Base-by-base conservation (phyloP, 1,140 invertebrate species). In the Eumeta japonica region DNA sequence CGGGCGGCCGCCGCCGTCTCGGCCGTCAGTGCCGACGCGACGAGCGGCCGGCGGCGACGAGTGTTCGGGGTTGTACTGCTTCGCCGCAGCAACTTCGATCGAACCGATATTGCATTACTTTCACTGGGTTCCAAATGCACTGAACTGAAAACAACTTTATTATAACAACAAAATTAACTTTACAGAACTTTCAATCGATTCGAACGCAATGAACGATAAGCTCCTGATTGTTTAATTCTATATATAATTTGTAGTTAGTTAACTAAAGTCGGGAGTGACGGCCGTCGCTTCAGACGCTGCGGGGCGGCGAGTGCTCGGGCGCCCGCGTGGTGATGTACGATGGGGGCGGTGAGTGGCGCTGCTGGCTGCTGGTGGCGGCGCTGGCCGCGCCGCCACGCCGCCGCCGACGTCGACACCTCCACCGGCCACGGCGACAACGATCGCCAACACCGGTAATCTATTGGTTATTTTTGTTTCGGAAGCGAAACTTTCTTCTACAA, bases 381-480 rank as follows among this genome's bases (percentile, higher is more conserved):
- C 46, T 43, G 28, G 40, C 43, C 35, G 30, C 35, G 30, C 45
- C 52, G 16, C 46, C 56, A 52, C 32, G 55, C 55, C 16, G 63
- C 55, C 24, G 52, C 70, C 13, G 64, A 71, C 41, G 64, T 72
- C 31, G 68, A 75, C 43, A 73, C 68, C 7, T 66, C 66, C 29
- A 71, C 66, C 15, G 70, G 66, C 11, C 55, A 61, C 16, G 63
- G 70, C 2, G 70, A 74, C 30, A 74, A 74, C 64, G 14, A 53
- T 74, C 10, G 67, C 64, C n/a, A 74, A 74, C 52, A 58, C 70
- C 62, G 70, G 70, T 74, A 61, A 24, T n/a, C n/a, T n/a, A n/a
- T n/a, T n/a, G n/a, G n/a, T n/a, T n/a, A n/a, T n/a, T n/a, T n/a
- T n/a, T n/a, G n/a, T n/a, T n/a, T n/a, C n/a, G n/a, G n/a, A n/a